Percentiles rank a stretch among this genome's conserved stretches.
Evolutionary conservation across 2,888 invertebrate species (phyloP).

Genomic region (Augiades crinisus): DNA sequence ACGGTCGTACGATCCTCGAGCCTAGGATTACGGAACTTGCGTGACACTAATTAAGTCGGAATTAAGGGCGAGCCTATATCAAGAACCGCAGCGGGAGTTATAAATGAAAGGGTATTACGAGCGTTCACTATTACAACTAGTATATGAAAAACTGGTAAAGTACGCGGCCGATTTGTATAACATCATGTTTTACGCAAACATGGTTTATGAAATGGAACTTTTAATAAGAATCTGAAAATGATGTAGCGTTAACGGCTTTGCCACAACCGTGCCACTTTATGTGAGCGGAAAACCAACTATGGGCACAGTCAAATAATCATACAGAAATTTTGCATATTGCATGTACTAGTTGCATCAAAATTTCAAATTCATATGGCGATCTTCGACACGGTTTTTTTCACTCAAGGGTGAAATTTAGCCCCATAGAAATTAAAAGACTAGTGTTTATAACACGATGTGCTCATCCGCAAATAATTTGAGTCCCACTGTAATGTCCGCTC

Average conservation of each 20-base stretch:
- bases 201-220: constrained; percentile 4
- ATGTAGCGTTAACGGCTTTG: background rate
- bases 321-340: no score
- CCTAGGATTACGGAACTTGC: constrained; percentile 80
- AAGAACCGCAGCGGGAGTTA: constrained; percentile 75
- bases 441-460: no score
- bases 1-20: constrained; percentile 75
- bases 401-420: no score
- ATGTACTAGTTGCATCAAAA: no score
- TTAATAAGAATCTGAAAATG: background rate
- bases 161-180: constrained; percentile 6
- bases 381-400: no score
- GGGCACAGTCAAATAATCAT: no score
- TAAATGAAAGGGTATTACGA: constrained; percentile 78
- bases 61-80: constrained; percentile 78
- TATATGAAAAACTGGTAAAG: constrained; percentile 36
- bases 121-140: constrained; percentile 61
- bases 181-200: constrained; percentile 9
- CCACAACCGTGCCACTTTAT: background rate
- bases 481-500: no score
- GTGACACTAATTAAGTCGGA: constrained; percentile 81
- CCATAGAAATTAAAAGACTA: no score
- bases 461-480: no score
- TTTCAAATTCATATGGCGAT: no score
- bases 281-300: no score